A percentile compares a stretch with the other conserved stretches of the same genome.
Conservation (phyloP, 2,888 invertebrate genomes). For the Hymenopus coronatus region DNA sequence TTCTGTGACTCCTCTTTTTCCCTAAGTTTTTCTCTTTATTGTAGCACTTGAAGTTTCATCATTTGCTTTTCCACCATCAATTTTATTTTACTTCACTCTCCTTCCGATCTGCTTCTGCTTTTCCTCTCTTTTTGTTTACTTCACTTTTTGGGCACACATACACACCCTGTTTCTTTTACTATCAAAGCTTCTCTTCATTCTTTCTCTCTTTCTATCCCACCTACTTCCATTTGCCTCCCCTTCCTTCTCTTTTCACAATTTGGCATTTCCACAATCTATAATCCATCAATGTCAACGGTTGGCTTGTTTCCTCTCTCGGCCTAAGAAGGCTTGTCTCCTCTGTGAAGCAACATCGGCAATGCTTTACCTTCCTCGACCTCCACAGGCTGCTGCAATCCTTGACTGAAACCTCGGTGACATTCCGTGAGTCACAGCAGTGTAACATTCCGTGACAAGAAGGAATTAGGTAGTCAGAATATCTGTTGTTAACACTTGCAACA, state of each 20-base stretch:
- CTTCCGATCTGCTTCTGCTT: constrained; percentile 19
- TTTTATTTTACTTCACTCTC: constrained; percentile 31
- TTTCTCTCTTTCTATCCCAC: constrained; percentile 21
- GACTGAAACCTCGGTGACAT: not conserved
- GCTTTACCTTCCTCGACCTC: not conserved
- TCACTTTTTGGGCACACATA: constrained; percentile 8
- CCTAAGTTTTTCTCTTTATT: not conserved
- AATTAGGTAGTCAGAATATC: too few species aligned
- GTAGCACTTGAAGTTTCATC: constrained; percentile 32
- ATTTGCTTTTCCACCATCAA: constrained; percentile 33
- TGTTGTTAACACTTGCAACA: too few species aligned
- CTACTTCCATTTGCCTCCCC: constrained; percentile 24
- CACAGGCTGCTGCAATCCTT: not conserved
- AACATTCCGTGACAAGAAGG: not conserved
- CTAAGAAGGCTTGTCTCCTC: constrained; percentile 7
- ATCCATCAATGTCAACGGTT: constrained; percentile 53
- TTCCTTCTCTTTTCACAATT: constrained; percentile 52
- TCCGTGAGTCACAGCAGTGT: not conserved
- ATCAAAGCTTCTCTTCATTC: not conserved
- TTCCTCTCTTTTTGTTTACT: not conserved
- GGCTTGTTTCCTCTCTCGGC: constrained; percentile 48
- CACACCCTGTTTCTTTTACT: constrained; percentile 28
- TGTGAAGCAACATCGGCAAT: not conserved
- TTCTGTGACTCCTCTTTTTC: not conserved
- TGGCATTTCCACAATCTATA: constrained; percentile 54